These are phyloP conservation scores for Pteropus alecto DNA, from an alignment of 2,113 vertebrate species.

Conservation along the genomic window DNA sequence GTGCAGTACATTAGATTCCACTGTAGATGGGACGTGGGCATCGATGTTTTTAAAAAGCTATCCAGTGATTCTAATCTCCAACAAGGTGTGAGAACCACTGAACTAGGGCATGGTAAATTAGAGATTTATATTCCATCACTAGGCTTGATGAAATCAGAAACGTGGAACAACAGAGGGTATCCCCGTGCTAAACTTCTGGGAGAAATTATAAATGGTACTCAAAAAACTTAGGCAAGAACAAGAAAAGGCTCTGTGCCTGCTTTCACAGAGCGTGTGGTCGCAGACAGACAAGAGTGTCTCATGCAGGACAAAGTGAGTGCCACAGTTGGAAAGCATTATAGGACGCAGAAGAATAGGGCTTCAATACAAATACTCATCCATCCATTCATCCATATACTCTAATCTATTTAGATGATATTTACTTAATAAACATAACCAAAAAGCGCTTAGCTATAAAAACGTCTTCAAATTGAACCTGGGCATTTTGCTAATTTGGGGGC, in stretches of 20 bases:
- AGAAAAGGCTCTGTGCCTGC: too few species aligned
- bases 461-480: background rate
- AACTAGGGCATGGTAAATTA: background rate
- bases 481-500: background rate
- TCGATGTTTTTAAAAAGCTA: background rate
- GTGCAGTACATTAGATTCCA: background rate
- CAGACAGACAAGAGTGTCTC: background rate
- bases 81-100: background rate
- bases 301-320: accelerated
- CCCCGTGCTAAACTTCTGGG: background rate
- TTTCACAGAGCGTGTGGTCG: background rate
- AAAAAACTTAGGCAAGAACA: background rate
- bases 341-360: background rate
- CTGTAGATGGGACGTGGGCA: background rate
- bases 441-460: background rate
- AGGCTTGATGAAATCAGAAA: background rate
- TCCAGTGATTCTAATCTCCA: background rate
- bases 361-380: too few species aligned
- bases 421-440: background rate
- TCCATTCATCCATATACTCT: background rate
- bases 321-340: accelerated
- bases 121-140: background rate
- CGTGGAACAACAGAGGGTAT: background rate
- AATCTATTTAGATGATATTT: background rate
- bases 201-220: background rate